phyloP scores from a whole-genome alignment of 1,140 invertebrate species.

The Saccostrea echinata region DNA sequence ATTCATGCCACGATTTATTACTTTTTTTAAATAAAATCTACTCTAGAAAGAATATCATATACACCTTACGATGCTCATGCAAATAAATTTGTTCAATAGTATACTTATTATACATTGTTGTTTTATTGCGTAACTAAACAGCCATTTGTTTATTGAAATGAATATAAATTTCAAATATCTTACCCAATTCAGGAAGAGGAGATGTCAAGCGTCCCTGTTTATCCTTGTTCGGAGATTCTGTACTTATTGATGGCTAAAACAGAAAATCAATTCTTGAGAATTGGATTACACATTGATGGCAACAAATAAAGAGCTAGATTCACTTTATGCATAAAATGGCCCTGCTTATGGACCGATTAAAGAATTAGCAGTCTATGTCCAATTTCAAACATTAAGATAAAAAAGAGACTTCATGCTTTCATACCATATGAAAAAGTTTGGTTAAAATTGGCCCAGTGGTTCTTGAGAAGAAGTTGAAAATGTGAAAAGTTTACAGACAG shows the following conservation, averaged over 20 bases:
- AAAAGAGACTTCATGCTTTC: no score
- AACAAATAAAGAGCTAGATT: no score
- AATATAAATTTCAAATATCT: neutral
- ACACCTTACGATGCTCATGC: conserved; percentile 26
- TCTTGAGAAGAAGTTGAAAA: no score
- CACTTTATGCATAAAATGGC: no score
- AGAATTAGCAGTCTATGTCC: no score
- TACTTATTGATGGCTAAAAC: conserved; percentile 52
- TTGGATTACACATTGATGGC: neutral
- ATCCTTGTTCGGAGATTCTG: conserved; percentile 57
- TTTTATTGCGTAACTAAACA: neutral
- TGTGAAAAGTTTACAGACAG: no score
- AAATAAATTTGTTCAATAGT: neutral
- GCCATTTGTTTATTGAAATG: neutral
- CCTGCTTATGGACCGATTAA: no score
- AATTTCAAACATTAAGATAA: no score
- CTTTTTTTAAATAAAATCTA: neutral
- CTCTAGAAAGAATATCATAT: neutral
- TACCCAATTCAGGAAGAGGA: conserved; percentile 19
- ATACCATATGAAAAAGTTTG: no score
- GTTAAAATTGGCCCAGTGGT: no score
- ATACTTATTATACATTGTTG: neutral
- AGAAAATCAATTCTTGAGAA: neutral
- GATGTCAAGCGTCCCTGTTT: conserved; percentile 44
- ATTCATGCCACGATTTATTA: conserved; percentile 23